These are phyloP conservation scores for Ataeniobius toweri DNA, from an alignment of 2,797 vertebrate species.

Conservation along the genomic window DNA sequence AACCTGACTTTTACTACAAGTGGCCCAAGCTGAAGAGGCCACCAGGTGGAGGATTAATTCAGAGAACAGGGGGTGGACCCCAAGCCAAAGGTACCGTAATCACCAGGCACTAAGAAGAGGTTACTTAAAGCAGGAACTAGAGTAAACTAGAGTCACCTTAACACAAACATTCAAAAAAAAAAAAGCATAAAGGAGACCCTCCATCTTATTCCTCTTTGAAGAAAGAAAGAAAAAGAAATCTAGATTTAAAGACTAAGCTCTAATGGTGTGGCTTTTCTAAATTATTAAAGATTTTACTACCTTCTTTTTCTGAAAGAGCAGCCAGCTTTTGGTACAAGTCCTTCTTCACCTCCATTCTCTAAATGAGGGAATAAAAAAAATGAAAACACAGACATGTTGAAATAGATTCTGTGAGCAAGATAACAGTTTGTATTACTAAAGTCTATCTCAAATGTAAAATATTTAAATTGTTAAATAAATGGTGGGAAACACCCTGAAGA, in stretches of 20 bases:
- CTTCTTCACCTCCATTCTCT: slow-evolving; percentile 34
- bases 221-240: no score
- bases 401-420: background rate
- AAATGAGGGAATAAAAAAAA: background rate
- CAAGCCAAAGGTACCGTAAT: background rate
- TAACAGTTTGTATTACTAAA: background rate
- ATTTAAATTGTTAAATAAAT: no score
- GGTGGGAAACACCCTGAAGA: no score
- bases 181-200: background rate
- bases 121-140: background rate
- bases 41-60: background rate
- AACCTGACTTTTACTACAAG: background rate
- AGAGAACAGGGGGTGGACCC: background rate
- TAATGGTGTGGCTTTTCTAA: background rate
- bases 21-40: background rate
- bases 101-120: background rate
- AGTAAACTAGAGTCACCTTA: no score
- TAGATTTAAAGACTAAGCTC: background rate
- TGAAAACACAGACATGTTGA: background rate
- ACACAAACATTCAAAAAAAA: background rate
- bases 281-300: slow-evolving; percentile 31
- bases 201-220: background rate
- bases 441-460: background rate
- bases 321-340: slow-evolving; percentile 41
- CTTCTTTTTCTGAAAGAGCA: slow-evolving; percentile 30